Evolutionary conservation across 2,113 vertebrate species (phyloP).

Genomic region (rat (Rattus norvegicus)): GRCr8 NC_086020.1:214550001-214550500

Average conservation of each 20-base stretch:
- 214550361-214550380: not conserved
- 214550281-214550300: not conserved
- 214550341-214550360: constrained; percentile 20
- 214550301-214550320: not conserved
- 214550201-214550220: not conserved
- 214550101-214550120: not conserved
- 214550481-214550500: not conserved
- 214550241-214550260: not conserved
- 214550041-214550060: not conserved
- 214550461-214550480: constrained; percentile 41
- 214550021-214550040: not conserved
- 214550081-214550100: not conserved
- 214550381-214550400: not conserved
- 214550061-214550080: not conserved
- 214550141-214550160: not conserved
- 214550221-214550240: not conserved
- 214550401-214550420: not conserved
- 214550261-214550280: not conserved
- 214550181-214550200: not conserved
- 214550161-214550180: not conserved
- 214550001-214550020: not conserved
- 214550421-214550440: constrained; percentile 30
- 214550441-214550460: not conserved
- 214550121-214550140: not conserved
- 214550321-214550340: not conserved